Evolutionary conservation across 2,888 invertebrate species (phyloP).

Genomic region (Schizotus pectinicornis): DNA sequence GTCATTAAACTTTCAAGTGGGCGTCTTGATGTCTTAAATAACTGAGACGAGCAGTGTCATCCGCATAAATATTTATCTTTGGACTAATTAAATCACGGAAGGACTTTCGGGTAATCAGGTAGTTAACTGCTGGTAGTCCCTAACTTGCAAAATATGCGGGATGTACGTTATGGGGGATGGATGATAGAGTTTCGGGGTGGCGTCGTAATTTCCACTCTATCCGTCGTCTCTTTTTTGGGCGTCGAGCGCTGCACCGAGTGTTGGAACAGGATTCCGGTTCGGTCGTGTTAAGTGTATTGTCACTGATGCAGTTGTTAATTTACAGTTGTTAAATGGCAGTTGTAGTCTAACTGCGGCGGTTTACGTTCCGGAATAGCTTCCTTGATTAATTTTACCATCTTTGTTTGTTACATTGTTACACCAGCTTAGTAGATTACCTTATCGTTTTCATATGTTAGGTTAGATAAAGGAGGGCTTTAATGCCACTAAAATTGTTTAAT

Average conservation of each 20-base stretch:
- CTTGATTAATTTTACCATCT: constrained; percentile 46
- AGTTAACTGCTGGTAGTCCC: too few relatives aligned
- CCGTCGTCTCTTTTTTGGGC: too few relatives aligned
- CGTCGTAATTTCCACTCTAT: too few relatives aligned
- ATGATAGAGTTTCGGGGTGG: too few relatives aligned
- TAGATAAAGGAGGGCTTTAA: not conserved
- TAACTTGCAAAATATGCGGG: too few relatives aligned
- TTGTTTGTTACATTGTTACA: constrained; percentile 30
- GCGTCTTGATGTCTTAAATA: constrained; percentile 13
- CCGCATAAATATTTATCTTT: constrained; percentile 15
- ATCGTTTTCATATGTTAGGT: constrained; percentile 9
- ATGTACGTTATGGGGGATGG: too few relatives aligned
- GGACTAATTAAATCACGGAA: too few relatives aligned
- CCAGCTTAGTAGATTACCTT: constrained; percentile 21
- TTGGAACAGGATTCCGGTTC: constrained; percentile 11
- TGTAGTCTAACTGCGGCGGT: constrained; percentile 34
- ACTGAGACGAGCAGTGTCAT: constrained; percentile 5
- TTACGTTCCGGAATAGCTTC: constrained; percentile 42
- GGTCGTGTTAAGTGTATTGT: constrained; percentile 36
- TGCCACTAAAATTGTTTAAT: too few relatives aligned
- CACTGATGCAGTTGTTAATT: constrained; percentile 43
- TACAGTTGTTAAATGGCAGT: constrained; percentile 36
- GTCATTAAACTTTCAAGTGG: constrained; percentile 22
- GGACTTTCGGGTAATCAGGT: too few relatives aligned
- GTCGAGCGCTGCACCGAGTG: constrained; percentile 11